phyloP scores from a whole-genome alignment of 2,113 vertebrate species.

The Melanerpes formicivorus region DNA sequence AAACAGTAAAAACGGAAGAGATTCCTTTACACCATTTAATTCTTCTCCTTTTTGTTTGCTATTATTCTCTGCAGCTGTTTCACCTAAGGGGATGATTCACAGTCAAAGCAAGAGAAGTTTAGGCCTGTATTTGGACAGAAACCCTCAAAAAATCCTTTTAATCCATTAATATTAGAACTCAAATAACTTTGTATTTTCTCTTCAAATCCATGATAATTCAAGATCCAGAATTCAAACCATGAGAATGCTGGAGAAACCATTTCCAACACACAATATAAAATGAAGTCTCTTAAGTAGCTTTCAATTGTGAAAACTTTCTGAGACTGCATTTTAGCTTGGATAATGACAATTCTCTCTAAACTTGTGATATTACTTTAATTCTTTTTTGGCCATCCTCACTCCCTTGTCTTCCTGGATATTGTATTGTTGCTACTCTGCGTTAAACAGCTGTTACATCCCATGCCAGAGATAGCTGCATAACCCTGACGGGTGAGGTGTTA shows the following conservation, averaged over 20 bases:
- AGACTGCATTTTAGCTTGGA: not conserved
- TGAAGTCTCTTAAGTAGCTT: not conserved
- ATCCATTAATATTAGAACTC: not conserved
- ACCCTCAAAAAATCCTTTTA: not conserved
- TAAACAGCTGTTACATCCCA: slow-evolving; percentile 19
- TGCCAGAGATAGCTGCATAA: not conserved
- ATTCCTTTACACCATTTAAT: not conserved
- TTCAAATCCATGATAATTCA: not conserved
- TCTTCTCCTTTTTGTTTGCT: not conserved
- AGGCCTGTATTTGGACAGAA: not conserved
- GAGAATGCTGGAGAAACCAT: not conserved
- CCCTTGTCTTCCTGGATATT: not conserved
- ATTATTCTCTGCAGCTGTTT: slow-evolving; percentile 12
- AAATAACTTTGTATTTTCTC: not conserved
- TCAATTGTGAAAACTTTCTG: not conserved
- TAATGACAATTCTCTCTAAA: not conserved
- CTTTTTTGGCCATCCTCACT: not conserved
- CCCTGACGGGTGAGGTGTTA: not conserved
- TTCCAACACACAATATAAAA: not conserved
- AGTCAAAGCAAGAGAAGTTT: not conserved
- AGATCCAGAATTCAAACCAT: not conserved
- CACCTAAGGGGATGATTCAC: not conserved
- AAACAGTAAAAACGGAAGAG: slow-evolving; percentile 17
- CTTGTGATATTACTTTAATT: not conserved
- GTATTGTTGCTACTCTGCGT: not conserved